phyloP scores from a whole-genome alignment of 2,113 vertebrate genomes.

The Antechinus flavipes region DNA sequence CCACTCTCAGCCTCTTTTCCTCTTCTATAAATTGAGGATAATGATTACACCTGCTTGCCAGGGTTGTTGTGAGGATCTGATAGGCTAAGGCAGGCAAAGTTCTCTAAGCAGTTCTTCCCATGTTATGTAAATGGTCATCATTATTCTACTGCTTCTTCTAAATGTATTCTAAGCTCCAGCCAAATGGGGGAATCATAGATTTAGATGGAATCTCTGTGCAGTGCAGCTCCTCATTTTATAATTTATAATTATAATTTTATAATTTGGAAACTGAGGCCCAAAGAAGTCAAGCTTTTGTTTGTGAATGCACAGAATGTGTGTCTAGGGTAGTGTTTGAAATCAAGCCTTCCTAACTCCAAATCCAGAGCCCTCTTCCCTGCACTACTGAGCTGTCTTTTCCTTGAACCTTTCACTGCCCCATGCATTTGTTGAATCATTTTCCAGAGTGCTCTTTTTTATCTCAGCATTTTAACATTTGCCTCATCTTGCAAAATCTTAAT shows the following conservation, averaged over 20 bases:
- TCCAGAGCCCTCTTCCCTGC: neutral
- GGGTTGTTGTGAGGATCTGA: neutral
- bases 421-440: neutral
- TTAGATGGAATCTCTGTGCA: neutral
- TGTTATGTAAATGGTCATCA: neutral
- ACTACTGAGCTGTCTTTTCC: neutral
- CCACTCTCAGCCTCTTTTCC: neutral
- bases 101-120: neutral
- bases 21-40: neutral
- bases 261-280: neutral
- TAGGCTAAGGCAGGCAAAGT: neutral
- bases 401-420: neutral
- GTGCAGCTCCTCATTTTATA: neutral
- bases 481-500: neutral
- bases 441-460: neutral
- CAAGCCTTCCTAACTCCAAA: neutral
- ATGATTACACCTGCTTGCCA: neutral
- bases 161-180: neutral
- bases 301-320: neutral
- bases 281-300: neutral
- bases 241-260: neutral
- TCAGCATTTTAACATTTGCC: neutral
- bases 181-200: neutral
- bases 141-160: neutral
- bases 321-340: neutral